Conservation (phyloP, 2,113 vertebrate species). For the Oxyura jamaicensis region DNA sequence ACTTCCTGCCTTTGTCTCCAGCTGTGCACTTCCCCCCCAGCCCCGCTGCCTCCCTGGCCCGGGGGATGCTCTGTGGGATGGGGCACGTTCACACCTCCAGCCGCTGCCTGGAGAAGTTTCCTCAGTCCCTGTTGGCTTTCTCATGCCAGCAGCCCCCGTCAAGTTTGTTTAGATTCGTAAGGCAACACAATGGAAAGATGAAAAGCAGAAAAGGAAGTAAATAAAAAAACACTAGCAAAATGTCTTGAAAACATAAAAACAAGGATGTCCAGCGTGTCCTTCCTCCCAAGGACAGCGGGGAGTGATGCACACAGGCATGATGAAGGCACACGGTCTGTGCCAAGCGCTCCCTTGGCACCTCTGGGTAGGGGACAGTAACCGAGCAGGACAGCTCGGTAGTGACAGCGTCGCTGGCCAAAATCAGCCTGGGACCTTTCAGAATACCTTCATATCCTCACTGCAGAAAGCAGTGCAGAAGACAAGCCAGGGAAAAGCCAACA, state of each 20-base stretch:
- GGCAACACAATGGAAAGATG: background rate
- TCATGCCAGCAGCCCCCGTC: background rate
- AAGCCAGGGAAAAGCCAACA: background rate
- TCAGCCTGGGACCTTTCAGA: background rate
- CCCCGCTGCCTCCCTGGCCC: constrained; percentile 14
- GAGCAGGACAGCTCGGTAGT: rapidly evolving
- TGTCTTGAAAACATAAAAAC: background rate
- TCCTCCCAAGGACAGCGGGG: background rate
- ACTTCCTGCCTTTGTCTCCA: constrained; percentile 69
- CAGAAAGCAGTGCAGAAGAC: background rate
- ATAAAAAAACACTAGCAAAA: background rate
- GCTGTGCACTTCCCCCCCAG: constrained; percentile 13
- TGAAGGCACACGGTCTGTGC: background rate
- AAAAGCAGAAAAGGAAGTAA: background rate
- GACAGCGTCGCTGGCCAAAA: background rate
- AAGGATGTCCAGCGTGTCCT: background rate
- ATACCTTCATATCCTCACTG: background rate
- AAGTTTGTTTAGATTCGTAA: background rate
- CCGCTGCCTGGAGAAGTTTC: constrained; percentile 18
- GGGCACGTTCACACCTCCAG: constrained; percentile 3
- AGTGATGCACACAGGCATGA: rapidly evolving
- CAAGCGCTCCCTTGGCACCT: background rate
- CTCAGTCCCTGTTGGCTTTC: constrained; percentile 31
- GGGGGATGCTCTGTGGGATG: background rate
- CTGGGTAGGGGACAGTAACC: rapidly evolving